Evolutionary conservation across 2,888 invertebrate species (phyloP).

Genomic region (Crioceris asparagi): DNA sequence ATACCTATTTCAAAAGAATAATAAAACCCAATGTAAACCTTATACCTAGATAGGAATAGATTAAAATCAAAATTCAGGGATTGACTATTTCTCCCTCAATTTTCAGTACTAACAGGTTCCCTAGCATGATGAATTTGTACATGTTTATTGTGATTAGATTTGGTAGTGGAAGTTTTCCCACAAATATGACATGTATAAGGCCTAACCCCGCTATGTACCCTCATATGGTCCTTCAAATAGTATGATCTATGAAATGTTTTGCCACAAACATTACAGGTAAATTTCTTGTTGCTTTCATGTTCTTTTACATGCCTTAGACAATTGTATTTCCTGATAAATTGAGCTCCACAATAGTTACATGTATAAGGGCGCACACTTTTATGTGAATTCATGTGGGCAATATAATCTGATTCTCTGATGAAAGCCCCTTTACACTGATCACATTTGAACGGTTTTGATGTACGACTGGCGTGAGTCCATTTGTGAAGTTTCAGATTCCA

Average conservation of each 20-base stretch:
- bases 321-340: slow-evolving; percentile 81
- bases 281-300: slow-evolving; percentile 69
- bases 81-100: too few relatives aligned
- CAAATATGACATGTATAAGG: slow-evolving; percentile 81
- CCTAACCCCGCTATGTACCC: slow-evolving; percentile 70
- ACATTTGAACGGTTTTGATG: slow-evolving; percentile 78
- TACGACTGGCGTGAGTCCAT: slow-evolving; percentile 79
- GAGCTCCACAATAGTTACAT: slow-evolving; percentile 82
- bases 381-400: slow-evolving; percentile 79
- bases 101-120: slow-evolving; percentile 77
- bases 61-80: too few relatives aligned
- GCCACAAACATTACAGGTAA: slow-evolving; percentile 66
- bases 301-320: slow-evolving; percentile 77
- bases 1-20: too few relatives aligned
- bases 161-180: slow-evolving; percentile 80
- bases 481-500: slow-evolving; percentile 84
- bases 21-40: too few relatives aligned
- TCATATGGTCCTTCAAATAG: slow-evolving; percentile 77
- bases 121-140: slow-evolving; percentile 81
- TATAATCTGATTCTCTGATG: slow-evolving; percentile 67
- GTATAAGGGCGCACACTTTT: slow-evolving; percentile 75
- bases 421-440: slow-evolving; percentile 75
- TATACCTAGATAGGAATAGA: too few relatives aligned
- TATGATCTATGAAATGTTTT: slow-evolving; percentile 81
- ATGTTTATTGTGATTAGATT: slow-evolving; percentile 86